A percentile compares a stretch with the other conserved stretches of the same genome.
These are phyloP conservation scores for Styela clava DNA, from an alignment of 23 tunicate species.

Conservation along the genomic window DNA sequence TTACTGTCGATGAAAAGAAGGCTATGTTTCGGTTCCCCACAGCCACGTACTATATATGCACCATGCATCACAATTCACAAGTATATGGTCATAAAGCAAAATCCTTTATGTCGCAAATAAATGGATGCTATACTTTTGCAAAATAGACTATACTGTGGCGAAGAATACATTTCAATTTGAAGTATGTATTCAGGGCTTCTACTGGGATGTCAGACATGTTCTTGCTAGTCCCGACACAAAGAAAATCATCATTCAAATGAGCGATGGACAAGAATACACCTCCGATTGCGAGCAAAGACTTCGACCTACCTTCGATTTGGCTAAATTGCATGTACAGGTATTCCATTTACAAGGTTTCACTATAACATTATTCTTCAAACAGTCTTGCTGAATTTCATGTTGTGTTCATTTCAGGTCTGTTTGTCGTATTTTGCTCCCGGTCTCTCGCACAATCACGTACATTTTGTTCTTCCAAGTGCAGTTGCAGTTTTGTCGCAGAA, in stretches of 20 bases:
- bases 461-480: conserved; percentile 81
- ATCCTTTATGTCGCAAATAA: too few species aligned
- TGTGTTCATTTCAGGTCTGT: conserved; percentile 71
- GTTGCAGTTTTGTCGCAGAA: conserved; percentile 41
- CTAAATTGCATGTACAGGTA: conserved; percentile 86
- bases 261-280: conserved; percentile 43
- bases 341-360: neutral
- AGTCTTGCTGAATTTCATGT: conserved; percentile 78
- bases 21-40: too few species aligned
- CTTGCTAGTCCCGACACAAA: conserved; percentile 41
- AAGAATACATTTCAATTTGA: too few species aligned
- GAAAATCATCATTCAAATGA: conserved; percentile 70
- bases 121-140: too few species aligned
- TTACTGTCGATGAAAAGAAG: too few species aligned
- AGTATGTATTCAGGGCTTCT: conserved; percentile 56
- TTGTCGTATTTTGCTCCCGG: conserved; percentile 88
- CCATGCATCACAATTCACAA: too few species aligned
- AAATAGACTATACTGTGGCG: too few species aligned
- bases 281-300: conserved; percentile 42
- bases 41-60: too few species aligned
- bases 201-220: conserved; percentile 85
- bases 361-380: neutral
- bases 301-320: conserved; percentile 50
- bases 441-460: conserved; percentile 93
- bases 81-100: too few species aligned